phyloP scores from a whole-genome alignment of 2,888 invertebrate species.

The Lasioglossum zephyrum region DNA sequence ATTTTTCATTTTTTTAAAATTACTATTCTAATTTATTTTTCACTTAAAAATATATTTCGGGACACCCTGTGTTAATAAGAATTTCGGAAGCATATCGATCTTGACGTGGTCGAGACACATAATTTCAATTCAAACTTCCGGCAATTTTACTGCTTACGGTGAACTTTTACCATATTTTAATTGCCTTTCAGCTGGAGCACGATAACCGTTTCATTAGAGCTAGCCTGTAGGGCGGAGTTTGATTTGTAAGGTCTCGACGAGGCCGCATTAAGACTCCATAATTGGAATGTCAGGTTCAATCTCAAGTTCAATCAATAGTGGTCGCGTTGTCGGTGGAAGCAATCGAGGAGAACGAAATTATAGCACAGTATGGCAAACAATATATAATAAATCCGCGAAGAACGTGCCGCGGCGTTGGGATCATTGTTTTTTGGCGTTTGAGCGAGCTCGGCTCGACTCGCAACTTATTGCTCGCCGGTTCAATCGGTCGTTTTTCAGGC shows the following conservation, averaged over 20 bases:
- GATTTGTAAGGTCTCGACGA: constrained; percentile 57
- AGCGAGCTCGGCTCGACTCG: constrained; percentile 10
- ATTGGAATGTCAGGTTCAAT: constrained; percentile 59
- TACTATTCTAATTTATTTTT: not conserved
- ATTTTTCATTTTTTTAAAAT: not conserved
- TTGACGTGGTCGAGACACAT: not conserved
- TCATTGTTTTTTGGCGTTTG: constrained; percentile 19
- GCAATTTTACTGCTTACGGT: constrained; percentile 19
- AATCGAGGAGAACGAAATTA: constrained; percentile 56
- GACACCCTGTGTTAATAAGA: not conserved
- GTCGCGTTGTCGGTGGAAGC: constrained; percentile 18
- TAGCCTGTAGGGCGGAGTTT: constrained; percentile 42
- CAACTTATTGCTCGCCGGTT: not conserved
- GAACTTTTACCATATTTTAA: constrained; percentile 36
- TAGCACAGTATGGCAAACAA: constrained; percentile 44
- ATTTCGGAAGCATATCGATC: not conserved
- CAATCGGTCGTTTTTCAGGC: not conserved
- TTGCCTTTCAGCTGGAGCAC: constrained; percentile 28
- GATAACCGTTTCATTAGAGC: constrained; percentile 57
- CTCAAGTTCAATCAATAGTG: constrained; percentile 62
- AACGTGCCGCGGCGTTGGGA: constrained; percentile 4
- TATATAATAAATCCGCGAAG: constrained; percentile 52
- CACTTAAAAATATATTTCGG: not conserved
- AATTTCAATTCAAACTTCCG: not conserved
- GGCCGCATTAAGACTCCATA: constrained; percentile 60